Percentiles rank a stretch among this genome's conserved stretches.
Evolutionary conservation across 2,113 vertebrate species (phyloP).

Genomic region (Antidorcas marsupialis): DNA sequence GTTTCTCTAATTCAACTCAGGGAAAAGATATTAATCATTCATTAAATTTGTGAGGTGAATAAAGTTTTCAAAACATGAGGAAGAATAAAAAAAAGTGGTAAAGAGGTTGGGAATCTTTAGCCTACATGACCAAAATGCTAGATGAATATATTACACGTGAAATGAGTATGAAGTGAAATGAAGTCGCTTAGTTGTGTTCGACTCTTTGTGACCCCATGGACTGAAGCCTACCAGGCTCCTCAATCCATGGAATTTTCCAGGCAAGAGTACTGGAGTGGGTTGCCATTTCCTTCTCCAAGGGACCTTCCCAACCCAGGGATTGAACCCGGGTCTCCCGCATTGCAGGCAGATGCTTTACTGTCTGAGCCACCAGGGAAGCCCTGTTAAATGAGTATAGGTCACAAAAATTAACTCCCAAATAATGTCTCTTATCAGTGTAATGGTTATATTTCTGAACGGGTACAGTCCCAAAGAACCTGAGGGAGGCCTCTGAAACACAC

Average conservation of each 20-base stretch:
- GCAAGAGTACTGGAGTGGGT: too few species aligned
- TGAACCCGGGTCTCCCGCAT: too few species aligned
- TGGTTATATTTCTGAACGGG: not conserved
- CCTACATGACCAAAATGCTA: not conserved
- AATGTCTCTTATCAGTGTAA: not conserved
- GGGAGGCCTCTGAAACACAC: not conserved
- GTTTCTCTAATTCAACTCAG: not conserved
- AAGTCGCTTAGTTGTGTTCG: too few species aligned
- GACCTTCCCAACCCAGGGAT: too few species aligned
- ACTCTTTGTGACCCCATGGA: too few species aligned
- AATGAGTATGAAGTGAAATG: not conserved
- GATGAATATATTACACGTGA: not conserved
- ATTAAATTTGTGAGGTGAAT: not conserved
- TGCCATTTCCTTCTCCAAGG: too few species aligned
- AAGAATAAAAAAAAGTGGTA: not conserved
- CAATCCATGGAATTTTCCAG: too few species aligned
- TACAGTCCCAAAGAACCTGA: not conserved
- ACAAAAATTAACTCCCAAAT: not conserved
- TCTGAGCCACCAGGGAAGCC: too few species aligned
- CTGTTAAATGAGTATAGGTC: not conserved
- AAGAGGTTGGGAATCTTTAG: not conserved
- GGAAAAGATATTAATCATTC: not conserved
- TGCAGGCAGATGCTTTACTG: too few species aligned
- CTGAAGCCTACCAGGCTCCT: too few species aligned
- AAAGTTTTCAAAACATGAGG: slow-evolving; percentile 5